A percentile compares a stretch with the other conserved stretches of the same genome.
phyloP scores from a whole-genome alignment of 2,888 invertebrate species.

The Harmothoe impar region DNA sequence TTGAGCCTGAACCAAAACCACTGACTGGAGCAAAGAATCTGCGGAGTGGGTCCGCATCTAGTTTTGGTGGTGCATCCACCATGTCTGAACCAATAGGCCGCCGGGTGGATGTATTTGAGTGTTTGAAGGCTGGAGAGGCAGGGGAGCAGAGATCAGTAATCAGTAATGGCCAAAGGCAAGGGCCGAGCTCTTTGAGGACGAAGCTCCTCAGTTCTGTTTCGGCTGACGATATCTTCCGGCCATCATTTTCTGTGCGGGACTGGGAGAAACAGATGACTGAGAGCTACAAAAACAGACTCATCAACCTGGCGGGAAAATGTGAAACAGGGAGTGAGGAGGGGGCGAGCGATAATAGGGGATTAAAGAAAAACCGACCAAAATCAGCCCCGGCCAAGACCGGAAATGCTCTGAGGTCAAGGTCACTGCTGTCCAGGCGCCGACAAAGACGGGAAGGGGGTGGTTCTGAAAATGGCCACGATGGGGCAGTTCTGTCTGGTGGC shows the following conservation, averaged over 20 bases:
- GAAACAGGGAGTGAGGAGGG: background rate
- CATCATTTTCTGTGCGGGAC: conserved; percentile 15
- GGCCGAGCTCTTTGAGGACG: background rate
- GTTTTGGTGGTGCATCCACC: background rate
- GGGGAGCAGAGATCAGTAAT: background rate
- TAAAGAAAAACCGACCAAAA: background rate
- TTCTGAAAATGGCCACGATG: background rate
- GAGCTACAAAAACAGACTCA: conserved; percentile 16
- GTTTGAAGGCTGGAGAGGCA: background rate
- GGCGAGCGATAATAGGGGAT: background rate
- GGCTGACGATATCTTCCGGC: background rate
- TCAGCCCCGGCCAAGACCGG: conserved; percentile 30
- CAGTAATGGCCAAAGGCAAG: background rate
- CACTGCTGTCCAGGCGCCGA: background rate
- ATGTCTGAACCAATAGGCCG: background rate
- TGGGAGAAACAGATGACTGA: conserved; percentile 50
- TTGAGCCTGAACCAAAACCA: background rate
- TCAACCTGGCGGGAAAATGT: background rate
- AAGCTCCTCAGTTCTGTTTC: background rate
- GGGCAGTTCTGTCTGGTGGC: background rate
- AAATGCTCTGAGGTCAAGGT: background rate
- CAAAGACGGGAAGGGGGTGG: background rate
- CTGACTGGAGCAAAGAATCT: background rate
- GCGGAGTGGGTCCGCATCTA: conserved; percentile 7
- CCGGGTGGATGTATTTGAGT: conserved; percentile 52